Evolutionary conservation across 2,113 vertebrate genomes (phyloP), one percentile per base, ranked within the genome.

Genomic region (Ictidomys tridecemlineatus): DNA sequence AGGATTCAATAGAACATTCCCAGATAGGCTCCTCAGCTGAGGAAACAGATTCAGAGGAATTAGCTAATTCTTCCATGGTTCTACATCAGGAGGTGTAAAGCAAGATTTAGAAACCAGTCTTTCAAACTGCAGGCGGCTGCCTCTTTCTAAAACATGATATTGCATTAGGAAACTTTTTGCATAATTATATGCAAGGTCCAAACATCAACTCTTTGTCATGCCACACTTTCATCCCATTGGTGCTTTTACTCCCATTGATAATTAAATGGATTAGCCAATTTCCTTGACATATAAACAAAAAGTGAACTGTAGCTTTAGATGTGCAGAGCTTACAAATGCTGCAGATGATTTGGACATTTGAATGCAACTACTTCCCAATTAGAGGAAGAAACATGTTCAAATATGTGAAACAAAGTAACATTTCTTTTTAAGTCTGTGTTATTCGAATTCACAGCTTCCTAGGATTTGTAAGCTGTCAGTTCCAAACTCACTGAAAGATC

Each of bases 281-380:
- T 92, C 93, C 65, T 96, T 69, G 95, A 84, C 87, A 51, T 72
- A 78, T 20, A 93, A 83, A 73, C 65, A 77, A 94, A 89, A 77
- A 93, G 91, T 61, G 90, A 98, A 90, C 94, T 83, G 92, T 17
- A 7, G 0, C 85, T 73, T 97, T 94, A 92, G 78, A 24, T 94
- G 91, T 74, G 80, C 70, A 84, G 85, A 0, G 17, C 84, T 98
- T 89, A 96, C 58, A 69, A 93, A 63, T 85, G 91, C 85, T 74
- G 80, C 69, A 1, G 69, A 92, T 63, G 39, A 73, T 86, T 89
- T 97, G 82, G 94, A 97, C 95, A 85, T 8, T 0, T 13, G 90
- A 92, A 88, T 93, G 96, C 79, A 88, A 77, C 94, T 53, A 95
- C 51, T 65, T 28, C 56, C 97, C 89, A 96, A 85, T 97, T 97